phyloP scores from a whole-genome alignment of 2,113 vertebrate genomes.

The Fregata magnificens region DNA sequence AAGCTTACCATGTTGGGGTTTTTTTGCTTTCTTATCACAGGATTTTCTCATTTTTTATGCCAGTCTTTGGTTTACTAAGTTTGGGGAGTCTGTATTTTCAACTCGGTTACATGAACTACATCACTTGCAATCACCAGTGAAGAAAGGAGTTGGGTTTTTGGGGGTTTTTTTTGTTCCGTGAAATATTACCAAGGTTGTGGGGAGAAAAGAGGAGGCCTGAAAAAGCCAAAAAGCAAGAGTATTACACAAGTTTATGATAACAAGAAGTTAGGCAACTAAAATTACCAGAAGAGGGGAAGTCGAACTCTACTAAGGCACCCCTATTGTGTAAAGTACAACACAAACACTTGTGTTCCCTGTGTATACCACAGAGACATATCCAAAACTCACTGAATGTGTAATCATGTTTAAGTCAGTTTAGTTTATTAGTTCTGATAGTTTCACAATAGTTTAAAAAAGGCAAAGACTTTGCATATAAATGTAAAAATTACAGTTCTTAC shows the following conservation, averaged over 20 bases:
- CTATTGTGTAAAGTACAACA: not conserved
- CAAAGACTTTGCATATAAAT: not conserved
- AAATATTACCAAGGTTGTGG: not conserved
- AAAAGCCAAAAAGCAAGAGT: not conserved
- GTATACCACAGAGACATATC: not conserved
- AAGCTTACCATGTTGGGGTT: not conserved
- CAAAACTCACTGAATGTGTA: not conserved
- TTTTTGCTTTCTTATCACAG: not conserved
- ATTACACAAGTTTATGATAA: not conserved
- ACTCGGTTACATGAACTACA: not conserved
- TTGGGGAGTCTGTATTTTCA: not conserved
- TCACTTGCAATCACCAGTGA: not conserved
- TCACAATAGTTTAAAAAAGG: not conserved
- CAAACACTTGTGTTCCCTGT: not conserved
- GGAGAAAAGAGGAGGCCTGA: not conserved
- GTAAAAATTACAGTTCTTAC: not conserved
- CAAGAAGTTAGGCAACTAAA: constrained; percentile 12
- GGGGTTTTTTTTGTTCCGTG: not conserved
- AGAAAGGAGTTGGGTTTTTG: not conserved
- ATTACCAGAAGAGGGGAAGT: constrained; percentile 33
- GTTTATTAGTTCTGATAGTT: not conserved
- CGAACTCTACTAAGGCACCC: not conserved
- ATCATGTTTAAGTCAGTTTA: not conserved
- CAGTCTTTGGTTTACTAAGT: not conserved
- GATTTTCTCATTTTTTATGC: not conserved